Conservation (phyloP, 2,888 invertebrate species). For the Tenthredo livida region DNA sequence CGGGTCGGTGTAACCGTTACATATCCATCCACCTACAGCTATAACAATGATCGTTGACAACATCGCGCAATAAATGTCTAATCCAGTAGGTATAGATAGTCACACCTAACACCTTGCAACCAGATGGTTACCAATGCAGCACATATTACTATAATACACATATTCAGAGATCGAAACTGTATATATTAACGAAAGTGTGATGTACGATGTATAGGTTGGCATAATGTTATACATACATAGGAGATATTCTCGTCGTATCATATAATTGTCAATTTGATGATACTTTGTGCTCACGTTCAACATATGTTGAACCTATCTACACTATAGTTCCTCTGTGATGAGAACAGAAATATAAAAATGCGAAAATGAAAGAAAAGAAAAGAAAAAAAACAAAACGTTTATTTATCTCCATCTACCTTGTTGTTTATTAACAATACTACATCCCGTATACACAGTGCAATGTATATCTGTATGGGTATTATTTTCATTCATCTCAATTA, state of each 20-base stretch:
- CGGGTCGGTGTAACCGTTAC: neutral
- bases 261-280: neutral
- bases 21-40: neutral
- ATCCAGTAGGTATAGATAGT: neutral
- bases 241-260: too few relatives aligned
- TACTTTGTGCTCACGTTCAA: neutral
- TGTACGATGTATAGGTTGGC: too few relatives aligned
- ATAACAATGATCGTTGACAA: neutral
- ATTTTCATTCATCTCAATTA: constrained; percentile 48
- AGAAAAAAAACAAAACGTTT: neutral
- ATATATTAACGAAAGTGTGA: neutral
- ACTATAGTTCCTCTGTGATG: too few relatives aligned
- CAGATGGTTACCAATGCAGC: neutral
- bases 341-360: neutral
- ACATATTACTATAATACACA: neutral
- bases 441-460: neutral
- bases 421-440: neutral
- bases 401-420: neutral
- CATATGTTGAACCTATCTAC: neutral
- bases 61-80: neutral
- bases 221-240: too few relatives aligned
- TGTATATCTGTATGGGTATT: neutral
- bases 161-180: neutral
- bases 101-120: constrained; percentile 6
- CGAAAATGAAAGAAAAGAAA: neutral